Base-by-base conservation (phyloP, 2,888 invertebrate genomes). In the Agrochola macilenta region DNA sequence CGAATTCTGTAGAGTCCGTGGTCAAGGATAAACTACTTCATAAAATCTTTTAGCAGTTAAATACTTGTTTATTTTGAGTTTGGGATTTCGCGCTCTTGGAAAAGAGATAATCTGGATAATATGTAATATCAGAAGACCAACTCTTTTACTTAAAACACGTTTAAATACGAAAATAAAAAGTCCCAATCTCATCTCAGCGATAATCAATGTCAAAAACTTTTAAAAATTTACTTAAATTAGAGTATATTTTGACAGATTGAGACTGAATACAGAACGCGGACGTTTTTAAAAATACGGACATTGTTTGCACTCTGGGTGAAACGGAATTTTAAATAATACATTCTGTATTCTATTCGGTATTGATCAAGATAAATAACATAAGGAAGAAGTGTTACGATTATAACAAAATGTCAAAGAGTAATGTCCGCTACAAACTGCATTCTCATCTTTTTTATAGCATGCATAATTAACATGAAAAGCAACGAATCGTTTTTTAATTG, bases 331-430 rank as follows among this genome's bases (percentile, higher is more conserved):
- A 43, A 2, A 11, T 11, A 43, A 11, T 11, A 43, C 43, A 43
- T 43, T 43, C 43, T 39, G 39, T 39, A 39, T 39, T 39, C 9
- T 39, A 39, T 46, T 46, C 2, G 2, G 14, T 52, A 12, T 5
- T 39, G 2, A 66, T 60, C 49, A 39, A 58, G 35, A 76, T 76
- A 46, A 57, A 9, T 23, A 71, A 74, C 17, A 76, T 14, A 52
- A 46, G n/a, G 35, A 54, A 35, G 2, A 61, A 35, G 12, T 52
- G 43, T 43, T 43, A 43, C 17, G 7, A 30, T 61, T 61, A 12
- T 46, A 69, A n/a, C 17, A 14, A 69, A 77, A 66, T 76, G n/a
- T 69, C 69, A 77, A 46, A 77, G 77, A 35, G 14, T 39, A 75
- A n/a, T 49, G 30, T 43, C 23, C 61, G 61, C 20, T 52, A 17